Evolutionary conservation across 2,797 vertebrate species (phyloP), one percentile per base, ranked within the genome.

Genomic region (Acropternis orthonyx): DNA sequence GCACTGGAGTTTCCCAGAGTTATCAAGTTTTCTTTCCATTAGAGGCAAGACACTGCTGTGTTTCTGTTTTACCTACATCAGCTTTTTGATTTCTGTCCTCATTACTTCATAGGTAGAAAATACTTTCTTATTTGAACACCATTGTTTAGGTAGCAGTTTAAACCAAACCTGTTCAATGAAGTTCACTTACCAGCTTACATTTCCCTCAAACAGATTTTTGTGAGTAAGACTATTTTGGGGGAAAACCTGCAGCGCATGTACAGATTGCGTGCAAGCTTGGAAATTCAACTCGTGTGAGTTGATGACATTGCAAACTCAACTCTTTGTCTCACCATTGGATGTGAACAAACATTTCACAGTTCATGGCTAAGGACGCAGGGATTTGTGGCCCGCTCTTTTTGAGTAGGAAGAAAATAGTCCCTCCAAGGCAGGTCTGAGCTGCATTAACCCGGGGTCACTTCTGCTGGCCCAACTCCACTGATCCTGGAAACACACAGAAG

Each of bases 401-500:
- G 51, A 55, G 46, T 2, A 79, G 69, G 51, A 87, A 67, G 30
- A 69, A 85, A 96, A 91, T 7, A 84, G 73, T 56, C 46, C 49
- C 63, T 84, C 81, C 78, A 73, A 75, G 43, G 78, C 96, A 85
- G 85, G 75, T 91, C 86, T 95, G 75, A 82, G 89, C 83, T 93
- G 78, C 68, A 80, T 93, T 95, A 96, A 85, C 91, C 74, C 69
- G 15, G 76, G 90, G 94, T 94, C 91, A 89, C 67, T 95, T 72
- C 74, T 91, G 69, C 89, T 95, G 93, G 93, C 88, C 92, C 72
- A 30, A 20, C 72, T 93, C 94, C 94, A 85, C 93, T 87, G 91
- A 63, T 85, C 89, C 94, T 93, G 89, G 68, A 56, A 95, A 69
- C 27, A 4, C 43, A 92, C 80, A 89, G 85, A 83, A 79, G 58